These are phyloP conservation scores for Hoplostethus mediterraneus DNA, from an alignment of 2,797 vertebrate genomes.

Conservation along the genomic window DNA sequence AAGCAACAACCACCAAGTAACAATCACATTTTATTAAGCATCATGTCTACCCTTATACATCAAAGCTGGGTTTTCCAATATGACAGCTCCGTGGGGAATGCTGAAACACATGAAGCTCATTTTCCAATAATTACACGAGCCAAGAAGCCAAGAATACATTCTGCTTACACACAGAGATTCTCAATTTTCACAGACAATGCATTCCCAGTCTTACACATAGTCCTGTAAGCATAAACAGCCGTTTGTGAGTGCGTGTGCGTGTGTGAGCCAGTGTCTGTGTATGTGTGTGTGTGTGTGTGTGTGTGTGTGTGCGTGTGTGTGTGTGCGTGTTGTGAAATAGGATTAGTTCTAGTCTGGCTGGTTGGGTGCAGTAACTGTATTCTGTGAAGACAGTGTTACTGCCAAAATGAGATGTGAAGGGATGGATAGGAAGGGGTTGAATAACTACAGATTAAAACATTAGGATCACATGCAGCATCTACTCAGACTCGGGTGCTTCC, in stretches of 20 bases:
- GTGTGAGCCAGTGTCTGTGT: conserved; percentile 3
- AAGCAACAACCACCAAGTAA: too few species aligned
- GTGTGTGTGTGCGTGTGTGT: conserved; percentile 1
- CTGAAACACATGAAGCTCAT: not conserved
- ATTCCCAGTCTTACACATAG: conserved; percentile 9
- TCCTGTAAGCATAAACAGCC: conserved; percentile 51
- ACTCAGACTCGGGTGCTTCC: conserved; percentile 43
- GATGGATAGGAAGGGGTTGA: not conserved
- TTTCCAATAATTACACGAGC: conserved; percentile 33
- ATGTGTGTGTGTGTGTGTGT: not conserved
- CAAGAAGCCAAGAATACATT: conserved; percentile 20
- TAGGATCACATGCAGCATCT: not conserved
- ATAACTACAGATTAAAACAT: not conserved
- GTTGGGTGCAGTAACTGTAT: conserved; percentile 14
- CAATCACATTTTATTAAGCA: not conserved
- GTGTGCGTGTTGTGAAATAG: conserved; percentile 22
- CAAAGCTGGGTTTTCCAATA: not conserved
- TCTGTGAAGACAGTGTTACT: conserved; percentile 7
- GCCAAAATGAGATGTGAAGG: conserved; percentile 23
- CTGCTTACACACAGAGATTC: conserved; percentile 12
- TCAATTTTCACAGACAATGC: conserved; percentile 14
- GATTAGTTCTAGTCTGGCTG: conserved; percentile 35
- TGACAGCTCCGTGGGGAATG: conserved; percentile 10
- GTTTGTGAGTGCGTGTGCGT: not conserved
- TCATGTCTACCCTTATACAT: conserved; percentile 4